Percentiles rank a stretch among this genome's conserved stretches.
Evolutionary conservation across 2,113 vertebrate genomes (phyloP).

Genomic region (Strigops habroptila): DNA sequence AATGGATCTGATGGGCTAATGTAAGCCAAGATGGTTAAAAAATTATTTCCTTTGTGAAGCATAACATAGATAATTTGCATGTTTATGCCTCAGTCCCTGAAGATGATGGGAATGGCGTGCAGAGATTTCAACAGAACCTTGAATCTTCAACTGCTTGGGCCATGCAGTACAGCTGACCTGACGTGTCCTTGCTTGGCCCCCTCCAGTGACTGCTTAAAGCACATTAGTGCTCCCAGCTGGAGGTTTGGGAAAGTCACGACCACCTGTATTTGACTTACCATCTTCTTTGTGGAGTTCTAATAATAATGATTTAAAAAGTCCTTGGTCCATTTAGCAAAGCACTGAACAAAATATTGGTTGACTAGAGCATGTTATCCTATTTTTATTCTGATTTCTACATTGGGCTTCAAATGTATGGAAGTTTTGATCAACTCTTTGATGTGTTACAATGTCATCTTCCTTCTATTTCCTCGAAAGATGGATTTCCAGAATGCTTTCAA

Average conservation of each 20-base stretch:
- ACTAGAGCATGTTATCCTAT: neutral
- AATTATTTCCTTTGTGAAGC: neutral
- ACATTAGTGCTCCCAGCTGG: neutral
- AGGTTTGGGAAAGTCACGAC: neutral
- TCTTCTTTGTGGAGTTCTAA: neutral
- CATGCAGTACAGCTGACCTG: neutral
- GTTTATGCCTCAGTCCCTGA: neutral
- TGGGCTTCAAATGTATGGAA: neutral
- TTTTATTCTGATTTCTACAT: neutral
- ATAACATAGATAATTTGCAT: rapidly evolving
- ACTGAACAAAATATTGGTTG: neutral
- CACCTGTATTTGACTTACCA: neutral
- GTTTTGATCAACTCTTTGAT: neutral
- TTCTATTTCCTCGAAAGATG: neutral
- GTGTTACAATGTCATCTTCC: neutral
- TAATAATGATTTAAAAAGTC: neutral
- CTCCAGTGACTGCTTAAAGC: neutral
- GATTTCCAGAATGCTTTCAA: neutral
- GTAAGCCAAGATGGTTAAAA: neutral
- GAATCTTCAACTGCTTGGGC: neutral
- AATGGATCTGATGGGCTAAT: neutral
- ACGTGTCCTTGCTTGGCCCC: neutral
- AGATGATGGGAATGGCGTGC: neutral
- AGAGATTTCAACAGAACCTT: neutral
- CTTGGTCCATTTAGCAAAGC: neutral